Base-by-base conservation (phyloP, 2,113 vertebrate species). In the Oophaga pumilio region DNA sequence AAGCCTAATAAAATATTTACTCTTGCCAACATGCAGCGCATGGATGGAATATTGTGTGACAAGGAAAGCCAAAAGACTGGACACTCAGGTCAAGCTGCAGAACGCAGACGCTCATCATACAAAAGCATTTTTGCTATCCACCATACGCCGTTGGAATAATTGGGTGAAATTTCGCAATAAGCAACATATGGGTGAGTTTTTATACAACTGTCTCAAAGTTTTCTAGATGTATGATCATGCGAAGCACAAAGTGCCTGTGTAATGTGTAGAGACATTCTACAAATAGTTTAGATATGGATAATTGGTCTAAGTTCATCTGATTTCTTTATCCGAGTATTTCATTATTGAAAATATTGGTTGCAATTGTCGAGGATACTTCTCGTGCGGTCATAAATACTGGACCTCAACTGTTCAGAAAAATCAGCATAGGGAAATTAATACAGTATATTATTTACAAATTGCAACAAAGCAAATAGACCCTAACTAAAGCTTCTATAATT, bases 1-100 rank as follows among this genome's bases (percentile, higher is more conserved):
- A 91, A 0, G 59, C 11, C 90, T 89, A 85, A 83, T 89, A 22
- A 85, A 88, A 91, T 79, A 71, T 88, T 91, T 28, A 82, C 83
- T 91, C 64, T 91, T 1, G 26, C 86, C 92, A 90, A 76, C 57
- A 82, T 89, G 28, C 88, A 93, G 93, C 82, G n/a, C 20, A 56
- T 91, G 91, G 90, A 86, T 87, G n/a, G 79, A 87, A 69, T 92
- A 90, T 66, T 86, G 77, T 76, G 10, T 73, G 14, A 73, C 85
- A 77, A 90, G 22, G 87, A 91, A 80, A 85, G 87, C 68, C 14
- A 26, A 77, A 17, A 80, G 33, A 73, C 83, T 83, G 60, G 69
- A 90, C 0, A 2, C 64, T 26, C 53, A 87, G 26, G 79, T 80
- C 69, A 90, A 91, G 52, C 77, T 89, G 53, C 8, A n/a, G 77